Percentiles rank a stretch among this genome's conserved stretches.
Conservation (phyloP, 2,888 invertebrate species). For the Drosophila kuntzei region DNA sequence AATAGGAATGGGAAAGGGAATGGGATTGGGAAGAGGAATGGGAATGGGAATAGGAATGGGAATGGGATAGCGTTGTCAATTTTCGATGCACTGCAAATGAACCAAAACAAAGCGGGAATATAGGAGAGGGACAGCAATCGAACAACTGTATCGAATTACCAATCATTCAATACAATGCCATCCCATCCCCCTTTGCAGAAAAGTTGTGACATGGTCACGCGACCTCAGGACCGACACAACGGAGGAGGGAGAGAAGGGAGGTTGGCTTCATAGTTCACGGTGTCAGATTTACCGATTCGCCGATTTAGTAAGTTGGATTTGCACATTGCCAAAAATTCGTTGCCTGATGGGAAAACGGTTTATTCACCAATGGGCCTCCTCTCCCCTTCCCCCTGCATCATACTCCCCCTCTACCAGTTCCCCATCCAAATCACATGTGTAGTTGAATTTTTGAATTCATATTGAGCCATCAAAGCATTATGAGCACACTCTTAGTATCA, state of each 20-base stretch:
- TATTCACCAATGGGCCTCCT: not conserved
- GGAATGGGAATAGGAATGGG: constrained; percentile 13
- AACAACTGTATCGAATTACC: constrained; percentile 82
- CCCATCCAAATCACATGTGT: constrained; percentile 14
- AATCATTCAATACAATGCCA: constrained; percentile 73
- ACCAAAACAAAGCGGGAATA: constrained; percentile 66
- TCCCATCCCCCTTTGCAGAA: constrained; percentile 16
- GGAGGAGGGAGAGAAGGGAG: not conserved
- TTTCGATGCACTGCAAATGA: constrained; percentile 81
- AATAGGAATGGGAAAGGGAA: constrained; percentile 11
- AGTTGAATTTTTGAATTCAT: constrained; percentile 54
- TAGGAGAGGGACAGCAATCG: constrained; percentile 52
- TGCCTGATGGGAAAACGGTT: constrained; percentile 19
- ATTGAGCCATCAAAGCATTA: constrained; percentile 71
- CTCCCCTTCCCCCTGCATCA: not conserved
- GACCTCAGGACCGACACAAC: constrained; percentile 33
- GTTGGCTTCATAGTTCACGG: constrained; percentile 56
- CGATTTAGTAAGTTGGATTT: constrained; percentile 44
- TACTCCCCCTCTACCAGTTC: too few relatives aligned
- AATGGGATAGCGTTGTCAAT: constrained; percentile 54
- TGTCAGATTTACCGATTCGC: constrained; percentile 55
- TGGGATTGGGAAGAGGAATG: not conserved
- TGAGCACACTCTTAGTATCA: constrained; percentile 64
- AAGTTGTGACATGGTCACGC: constrained; percentile 72
- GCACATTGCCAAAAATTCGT: constrained; percentile 34